phyloP scores from a whole-genome alignment of 92 coral and sea anemone genomes.

The Bergia puertoricense region DNA sequence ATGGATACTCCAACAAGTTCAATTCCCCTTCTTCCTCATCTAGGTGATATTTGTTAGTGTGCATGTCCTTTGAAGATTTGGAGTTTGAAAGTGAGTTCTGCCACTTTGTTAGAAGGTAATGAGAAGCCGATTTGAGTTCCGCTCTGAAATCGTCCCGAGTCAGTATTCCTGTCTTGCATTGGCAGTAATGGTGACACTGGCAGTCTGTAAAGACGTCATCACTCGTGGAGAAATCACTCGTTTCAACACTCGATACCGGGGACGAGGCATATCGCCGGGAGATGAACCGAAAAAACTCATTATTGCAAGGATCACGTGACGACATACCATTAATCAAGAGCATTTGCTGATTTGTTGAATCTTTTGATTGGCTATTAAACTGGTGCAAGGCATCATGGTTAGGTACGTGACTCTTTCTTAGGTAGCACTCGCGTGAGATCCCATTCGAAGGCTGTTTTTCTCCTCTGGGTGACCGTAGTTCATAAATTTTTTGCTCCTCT shows the following conservation, averaged over 20 bases:
- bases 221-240: conserved; percentile 69
- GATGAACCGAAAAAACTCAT: neutral
- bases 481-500: neutral
- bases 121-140: conserved; percentile 76
- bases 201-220: conserved; percentile 61
- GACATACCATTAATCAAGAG: neutral
- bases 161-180: conserved; percentile 82
- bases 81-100: conserved; percentile 38
- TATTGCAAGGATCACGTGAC: neutral
- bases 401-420: neutral
- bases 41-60: conserved; percentile 45
- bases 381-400: neutral
- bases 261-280: conserved; percentile 58
- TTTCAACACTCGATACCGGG: conserved; percentile 74
- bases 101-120: conserved; percentile 65
- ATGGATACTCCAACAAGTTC: conserved; percentile 59
- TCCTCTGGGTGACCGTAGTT: neutral
- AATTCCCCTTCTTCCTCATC: conserved; percentile 85
- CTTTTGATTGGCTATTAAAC: neutral
- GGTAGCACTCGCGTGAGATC: neutral
- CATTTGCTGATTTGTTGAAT: neutral
- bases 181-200: conserved; percentile 66
- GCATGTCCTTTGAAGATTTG: conserved; percentile 21
- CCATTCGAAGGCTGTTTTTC: neutral
- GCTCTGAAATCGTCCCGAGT: conserved; percentile 74